phyloP scores from a whole-genome alignment of 1,140 invertebrate species.

The Drosophila orena region DNA sequence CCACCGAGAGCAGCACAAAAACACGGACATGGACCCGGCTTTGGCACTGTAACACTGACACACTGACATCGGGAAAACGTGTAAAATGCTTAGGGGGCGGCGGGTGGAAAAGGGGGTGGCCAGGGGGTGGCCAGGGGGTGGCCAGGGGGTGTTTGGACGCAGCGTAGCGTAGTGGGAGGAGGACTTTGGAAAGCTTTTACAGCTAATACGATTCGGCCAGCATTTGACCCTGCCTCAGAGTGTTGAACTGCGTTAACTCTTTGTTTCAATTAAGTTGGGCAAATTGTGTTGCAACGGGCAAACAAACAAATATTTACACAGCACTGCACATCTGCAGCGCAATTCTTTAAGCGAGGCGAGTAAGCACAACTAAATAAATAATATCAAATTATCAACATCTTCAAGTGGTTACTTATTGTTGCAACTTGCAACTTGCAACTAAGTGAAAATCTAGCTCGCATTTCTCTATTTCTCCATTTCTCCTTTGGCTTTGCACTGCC shows the following conservation, averaged over 20 bases:
- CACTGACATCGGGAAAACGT: slow-evolving; percentile 33
- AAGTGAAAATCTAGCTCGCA: no score
- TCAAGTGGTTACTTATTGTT: no score
- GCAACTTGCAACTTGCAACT: no score
- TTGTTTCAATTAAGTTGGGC: slow-evolving; percentile 11
- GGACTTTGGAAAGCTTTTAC: slow-evolving; percentile 21
- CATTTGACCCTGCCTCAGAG: slow-evolving; percentile 7
- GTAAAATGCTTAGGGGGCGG: neutral
- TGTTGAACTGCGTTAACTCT: slow-evolving; percentile 16
- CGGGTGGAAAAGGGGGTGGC: neutral
- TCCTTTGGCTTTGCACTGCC: no score
- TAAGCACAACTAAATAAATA: no score
- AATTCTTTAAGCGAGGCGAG: neutral
- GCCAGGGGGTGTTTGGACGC: neutral
- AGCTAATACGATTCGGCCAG: slow-evolving; percentile 13
- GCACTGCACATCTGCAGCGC: neutral
- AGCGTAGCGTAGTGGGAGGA: slow-evolving; percentile 9
- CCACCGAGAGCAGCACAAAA: slow-evolving; percentile 6
- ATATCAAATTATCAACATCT: no score
- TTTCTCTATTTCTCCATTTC: no score
- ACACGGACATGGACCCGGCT: slow-evolving; percentile 45
- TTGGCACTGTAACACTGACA: slow-evolving; percentile 57
- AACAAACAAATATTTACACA: slow-evolving; percentile 1
- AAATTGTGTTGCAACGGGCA: slow-evolving; percentile 3
- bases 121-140: neutral